A percentile compares a stretch with the other conserved stretches of the same genome.
Evolutionary conservation across 2,888 invertebrate species (phyloP).

Genomic region (Patella ulyssiponensis): DNA sequence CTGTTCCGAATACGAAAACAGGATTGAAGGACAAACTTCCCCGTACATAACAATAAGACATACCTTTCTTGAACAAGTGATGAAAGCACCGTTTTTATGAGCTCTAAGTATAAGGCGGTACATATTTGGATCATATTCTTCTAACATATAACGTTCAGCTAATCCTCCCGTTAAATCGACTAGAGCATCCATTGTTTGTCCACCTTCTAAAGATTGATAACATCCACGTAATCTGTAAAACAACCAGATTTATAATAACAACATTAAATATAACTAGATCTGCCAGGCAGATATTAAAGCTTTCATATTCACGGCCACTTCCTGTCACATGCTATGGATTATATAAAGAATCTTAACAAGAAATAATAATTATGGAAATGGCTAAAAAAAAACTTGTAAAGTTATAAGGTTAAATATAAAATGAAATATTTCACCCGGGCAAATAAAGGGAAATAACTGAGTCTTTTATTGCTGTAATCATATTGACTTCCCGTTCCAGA

Average conservation of each 20-base stretch:
- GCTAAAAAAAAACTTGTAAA: too few relatives aligned
- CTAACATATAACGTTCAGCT: conserved; percentile 72
- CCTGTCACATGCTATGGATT: too few relatives aligned
- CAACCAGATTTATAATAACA: neutral
- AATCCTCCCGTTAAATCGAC: conserved; percentile 74
- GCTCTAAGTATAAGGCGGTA: conserved; percentile 69
- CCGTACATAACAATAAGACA: neutral
- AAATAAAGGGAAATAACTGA: too few relatives aligned
- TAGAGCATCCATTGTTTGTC: conserved; percentile 74
- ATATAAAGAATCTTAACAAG: too few relatives aligned
- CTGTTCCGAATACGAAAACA: neutral
- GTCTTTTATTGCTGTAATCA: too few relatives aligned
- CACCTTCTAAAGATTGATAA: conserved; percentile 73
- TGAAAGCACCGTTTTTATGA: conserved; percentile 70
- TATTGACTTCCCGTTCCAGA: too few relatives aligned
- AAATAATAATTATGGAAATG: too few relatives aligned
- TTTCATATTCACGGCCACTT: too few relatives aligned
- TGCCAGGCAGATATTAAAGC: too few relatives aligned
- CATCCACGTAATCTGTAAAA: conserved; percentile 72
- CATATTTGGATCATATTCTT: conserved; percentile 64
- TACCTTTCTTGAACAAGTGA: conserved; percentile 73
- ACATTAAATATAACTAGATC: too few relatives aligned
- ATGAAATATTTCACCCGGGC: too few relatives aligned
- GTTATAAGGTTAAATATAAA: too few relatives aligned
- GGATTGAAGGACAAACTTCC: neutral